These are phyloP conservation scores for Pterocles orientalis DNA, from an alignment of 2,113 vertebrate species.

Conservation along the genomic window DNA sequence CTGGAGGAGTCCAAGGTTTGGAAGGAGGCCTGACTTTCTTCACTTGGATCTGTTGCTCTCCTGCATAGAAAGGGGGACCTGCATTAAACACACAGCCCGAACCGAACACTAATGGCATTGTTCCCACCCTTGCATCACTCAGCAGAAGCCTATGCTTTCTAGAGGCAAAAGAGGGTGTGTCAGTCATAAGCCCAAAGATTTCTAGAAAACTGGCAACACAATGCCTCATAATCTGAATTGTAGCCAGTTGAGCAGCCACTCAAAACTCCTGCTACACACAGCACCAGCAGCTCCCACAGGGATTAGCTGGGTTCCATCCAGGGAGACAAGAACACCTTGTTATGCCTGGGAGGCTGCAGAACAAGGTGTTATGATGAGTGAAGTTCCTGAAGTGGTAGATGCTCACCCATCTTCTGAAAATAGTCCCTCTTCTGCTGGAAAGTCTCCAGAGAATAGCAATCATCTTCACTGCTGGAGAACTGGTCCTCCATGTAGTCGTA, in stretches of 20 bases:
- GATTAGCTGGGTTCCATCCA: not conserved
- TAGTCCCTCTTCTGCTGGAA: constrained; percentile 86
- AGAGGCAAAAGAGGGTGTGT: not conserved
- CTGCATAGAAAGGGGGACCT: constrained; percentile 44
- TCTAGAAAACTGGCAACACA: not conserved
- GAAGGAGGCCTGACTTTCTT: constrained; percentile 36
- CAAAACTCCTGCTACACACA: not conserved
- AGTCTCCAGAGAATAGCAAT: constrained; percentile 45
- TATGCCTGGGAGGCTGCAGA: not conserved
- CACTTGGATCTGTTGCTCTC: constrained; percentile 38
- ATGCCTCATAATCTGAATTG: not conserved
- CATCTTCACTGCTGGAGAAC: not conserved
- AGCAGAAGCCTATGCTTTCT: not conserved
- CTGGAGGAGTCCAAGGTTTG: constrained; percentile 56
- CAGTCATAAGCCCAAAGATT: not conserved
- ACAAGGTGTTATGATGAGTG: not conserved
- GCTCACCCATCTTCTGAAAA: constrained; percentile 90
- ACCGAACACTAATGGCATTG: not conserved
- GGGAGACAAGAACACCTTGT: not conserved
- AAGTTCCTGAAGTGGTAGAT: not conserved
- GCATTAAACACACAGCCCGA: not conserved
- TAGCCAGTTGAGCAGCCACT: not conserved
- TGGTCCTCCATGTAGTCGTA: not conserved
- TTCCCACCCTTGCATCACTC: not conserved
- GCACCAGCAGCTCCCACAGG: not conserved